phyloP scores from a whole-genome alignment of 2,797 vertebrate species.

The Phaenicophaeus curvirostris region DNA sequence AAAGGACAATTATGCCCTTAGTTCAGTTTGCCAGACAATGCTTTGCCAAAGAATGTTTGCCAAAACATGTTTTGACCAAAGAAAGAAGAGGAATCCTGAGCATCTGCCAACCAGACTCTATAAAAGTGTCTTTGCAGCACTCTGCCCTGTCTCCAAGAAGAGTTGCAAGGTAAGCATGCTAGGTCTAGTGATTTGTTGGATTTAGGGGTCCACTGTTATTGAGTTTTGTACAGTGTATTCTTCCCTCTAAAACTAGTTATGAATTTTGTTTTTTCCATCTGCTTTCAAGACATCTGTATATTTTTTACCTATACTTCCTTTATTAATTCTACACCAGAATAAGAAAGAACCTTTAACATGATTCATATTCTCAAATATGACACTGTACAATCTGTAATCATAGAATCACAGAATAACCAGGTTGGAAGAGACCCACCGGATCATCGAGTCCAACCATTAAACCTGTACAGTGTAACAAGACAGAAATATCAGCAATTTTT shows the following conservation, averaged over 20 bases:
- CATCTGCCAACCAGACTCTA: slow-evolving; percentile 74
- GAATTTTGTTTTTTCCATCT: slow-evolving; percentile 2
- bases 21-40: slow-evolving; percentile 77
- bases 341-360: neutral
- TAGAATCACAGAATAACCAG: no score
- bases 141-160: slow-evolving; percentile 63
- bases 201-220: neutral
- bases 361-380: neutral
- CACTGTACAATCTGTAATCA: neutral
- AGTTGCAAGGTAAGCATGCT: slow-evolving; percentile 74
- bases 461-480: neutral
- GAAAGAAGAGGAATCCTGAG: slow-evolving; percentile 72
- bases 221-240: neutral
- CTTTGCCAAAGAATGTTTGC: slow-evolving; percentile 73
- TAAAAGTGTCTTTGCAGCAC: slow-evolving; percentile 72
- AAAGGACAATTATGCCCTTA: slow-evolving; percentile 73
- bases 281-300: neutral
- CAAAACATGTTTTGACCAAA: slow-evolving; percentile 72
- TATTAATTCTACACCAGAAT: neutral
- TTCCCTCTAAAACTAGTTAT: neutral
- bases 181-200: neutral
- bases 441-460: no score
- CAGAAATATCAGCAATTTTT: neutral
- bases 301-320: neutral
- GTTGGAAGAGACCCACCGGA: no score